These are phyloP conservation scores for Laticauda laticaudata DNA, from an alignment of 2,113 vertebrate genomes.

Conservation along the genomic window DNA sequence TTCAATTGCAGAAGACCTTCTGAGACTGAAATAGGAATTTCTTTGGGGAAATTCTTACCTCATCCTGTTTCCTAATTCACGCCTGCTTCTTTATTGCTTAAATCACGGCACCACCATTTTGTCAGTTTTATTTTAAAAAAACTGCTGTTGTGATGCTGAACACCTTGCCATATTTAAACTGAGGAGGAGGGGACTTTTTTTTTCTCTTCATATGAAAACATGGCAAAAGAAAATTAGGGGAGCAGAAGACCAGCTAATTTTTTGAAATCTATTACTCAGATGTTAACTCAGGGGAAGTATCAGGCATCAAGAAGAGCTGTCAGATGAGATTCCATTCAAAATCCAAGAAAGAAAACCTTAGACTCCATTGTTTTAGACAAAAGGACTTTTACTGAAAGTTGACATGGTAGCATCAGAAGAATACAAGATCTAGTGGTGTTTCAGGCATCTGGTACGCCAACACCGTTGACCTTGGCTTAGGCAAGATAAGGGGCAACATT, in stretches of 20 bases:
- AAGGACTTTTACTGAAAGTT: too few species aligned
- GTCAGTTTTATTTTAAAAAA: not conserved
- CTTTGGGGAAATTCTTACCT: not conserved
- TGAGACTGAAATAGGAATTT: not conserved
- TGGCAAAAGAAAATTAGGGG: not conserved
- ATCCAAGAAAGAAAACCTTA: too few species aligned
- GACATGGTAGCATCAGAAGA: too few species aligned
- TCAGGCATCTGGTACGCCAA: too few species aligned
- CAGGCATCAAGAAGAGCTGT: too few species aligned
- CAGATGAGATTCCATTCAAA: too few species aligned
- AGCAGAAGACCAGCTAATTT: not conserved
- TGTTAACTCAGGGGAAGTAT: not conserved
- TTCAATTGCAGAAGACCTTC: not conserved
- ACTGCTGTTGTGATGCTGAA: not conserved
- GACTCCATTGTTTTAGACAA: too few species aligned
- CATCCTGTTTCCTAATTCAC: not conserved
- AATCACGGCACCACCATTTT: not conserved
- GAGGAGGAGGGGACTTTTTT: not conserved
- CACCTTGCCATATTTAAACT: not conserved
- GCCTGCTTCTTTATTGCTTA: not conserved
- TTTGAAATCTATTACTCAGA: not conserved
- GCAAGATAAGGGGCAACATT: too few species aligned
- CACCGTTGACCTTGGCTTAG: too few species aligned
- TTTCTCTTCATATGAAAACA: not conserved
- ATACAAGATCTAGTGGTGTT: too few species aligned